phyloP scores from a whole-genome alignment of 1,140 invertebrate species.

The Aphis gossypii region DNA sequence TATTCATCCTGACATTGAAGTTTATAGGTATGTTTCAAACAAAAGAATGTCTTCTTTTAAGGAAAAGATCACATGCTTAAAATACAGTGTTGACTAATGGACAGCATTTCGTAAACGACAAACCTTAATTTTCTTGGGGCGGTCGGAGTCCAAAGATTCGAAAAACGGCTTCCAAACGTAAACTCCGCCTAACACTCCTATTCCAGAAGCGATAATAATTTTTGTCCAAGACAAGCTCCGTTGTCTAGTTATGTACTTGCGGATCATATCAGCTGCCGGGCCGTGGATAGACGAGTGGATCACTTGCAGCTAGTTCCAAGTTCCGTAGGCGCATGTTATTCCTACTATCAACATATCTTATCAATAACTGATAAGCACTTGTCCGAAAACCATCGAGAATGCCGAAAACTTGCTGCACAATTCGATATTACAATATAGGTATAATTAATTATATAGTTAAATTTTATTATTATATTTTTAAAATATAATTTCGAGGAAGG shows the following conservation, averaged over 20 bases:
- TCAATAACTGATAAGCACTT: too few species aligned
- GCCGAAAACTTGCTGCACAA: too few species aligned
- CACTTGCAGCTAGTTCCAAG: too few species aligned
- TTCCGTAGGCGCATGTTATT: too few species aligned
- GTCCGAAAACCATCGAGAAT: too few species aligned
- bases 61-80: background rate
- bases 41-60: background rate
- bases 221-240: slow-evolving; percentile 24
- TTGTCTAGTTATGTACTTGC: background rate
- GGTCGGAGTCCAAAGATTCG: background rate
- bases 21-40: background rate
- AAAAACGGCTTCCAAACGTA: slow-evolving; percentile 52
- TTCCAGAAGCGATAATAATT: background rate
- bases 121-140: background rate
- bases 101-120: background rate
- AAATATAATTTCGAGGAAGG: too few species aligned
- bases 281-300: too few species aligned
- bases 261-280: background rate
- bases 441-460: too few species aligned
- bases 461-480: too few species aligned
- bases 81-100: background rate
- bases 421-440: too few species aligned
- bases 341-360: too few species aligned
- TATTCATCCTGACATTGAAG: background rate
- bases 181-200: slow-evolving; percentile 12